Base-by-base conservation (phyloP, 2,797 vertebrate genomes). In the Martes flavigula region DNA sequence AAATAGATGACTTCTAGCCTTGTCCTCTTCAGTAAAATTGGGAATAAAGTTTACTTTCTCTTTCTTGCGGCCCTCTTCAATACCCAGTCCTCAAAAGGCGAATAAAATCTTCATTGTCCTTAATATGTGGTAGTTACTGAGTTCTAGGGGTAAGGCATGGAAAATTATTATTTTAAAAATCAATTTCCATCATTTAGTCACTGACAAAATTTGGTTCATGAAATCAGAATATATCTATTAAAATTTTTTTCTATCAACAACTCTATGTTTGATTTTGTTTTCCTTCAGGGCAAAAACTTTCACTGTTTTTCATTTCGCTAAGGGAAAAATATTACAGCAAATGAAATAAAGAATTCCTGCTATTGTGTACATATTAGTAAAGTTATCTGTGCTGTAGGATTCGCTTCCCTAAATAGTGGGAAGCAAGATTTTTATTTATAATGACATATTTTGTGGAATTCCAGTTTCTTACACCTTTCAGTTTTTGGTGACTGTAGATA, bases 11-110 rank as follows among this genome's bases (percentile, higher is more conserved):
- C 5, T 93, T 81, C 10, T 93, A 23, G 25, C 87, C 48, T 25
- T 96, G 91, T 38, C 27, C 3, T 86, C 38, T 83, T 97, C 75
- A 62, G 20, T 93, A 96, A 96, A 98, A 96, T 70, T 72, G 72
- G 43, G 40, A 94, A 87, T 85, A 51, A 90, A 97, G 86, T 56
- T 90, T 79, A 77, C 25, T 90, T 93, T 86, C 82, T 96, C 72
- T 96, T 94, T 85, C 58, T 17, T 60, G 32, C 60, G 90, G 54
- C 10, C 3, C 27, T 91, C 54, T 90, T 97, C 46, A 90, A 90
- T 6, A 70, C 18, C 7, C 32, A 85, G 6, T 88, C 51, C 51
- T 96, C 85, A 89, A 86, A 88, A 91, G 64, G 97, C 46, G n/a
- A 21, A 86, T 88, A 72, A 94, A 90, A 97, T 94, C 43, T 43